phyloP scores from a whole-genome alignment of 2,797 vertebrate species.

The Darevskia mixta region DNA sequence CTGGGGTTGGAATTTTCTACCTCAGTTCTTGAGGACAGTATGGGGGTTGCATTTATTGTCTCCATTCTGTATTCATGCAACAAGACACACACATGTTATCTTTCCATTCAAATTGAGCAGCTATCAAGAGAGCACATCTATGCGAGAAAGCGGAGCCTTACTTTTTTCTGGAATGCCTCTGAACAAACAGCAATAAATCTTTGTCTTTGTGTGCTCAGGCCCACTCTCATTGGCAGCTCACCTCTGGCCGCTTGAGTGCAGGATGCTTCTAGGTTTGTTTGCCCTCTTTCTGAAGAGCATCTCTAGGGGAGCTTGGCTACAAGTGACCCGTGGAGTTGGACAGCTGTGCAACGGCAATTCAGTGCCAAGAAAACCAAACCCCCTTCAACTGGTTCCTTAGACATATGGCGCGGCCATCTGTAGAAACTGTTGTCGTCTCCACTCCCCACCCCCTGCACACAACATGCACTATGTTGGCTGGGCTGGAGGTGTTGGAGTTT shows the following conservation, averaged over 20 bases:
- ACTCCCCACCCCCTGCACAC: too few relatives aligned
- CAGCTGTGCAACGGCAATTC: slow-evolving; percentile 29
- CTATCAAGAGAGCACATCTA: slow-evolving; percentile 34
- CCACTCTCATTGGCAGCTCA: slow-evolving; percentile 23
- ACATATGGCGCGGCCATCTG: neutral
- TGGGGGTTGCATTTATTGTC: neutral
- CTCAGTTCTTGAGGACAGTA: neutral
- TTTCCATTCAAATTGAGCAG: slow-evolving; percentile 36
- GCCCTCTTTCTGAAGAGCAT: slow-evolving; percentile 34
- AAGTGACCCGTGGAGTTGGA: slow-evolving; percentile 30
- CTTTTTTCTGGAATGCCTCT: slow-evolving; percentile 37
- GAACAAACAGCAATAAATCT: slow-evolving; percentile 41
- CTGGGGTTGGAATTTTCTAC: neutral
- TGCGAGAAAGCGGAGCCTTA: neutral
- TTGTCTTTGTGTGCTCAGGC: slow-evolving; percentile 34
- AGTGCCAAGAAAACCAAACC: slow-evolving; percentile 40
- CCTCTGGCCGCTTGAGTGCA: slow-evolving; percentile 38
- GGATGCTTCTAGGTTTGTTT: slow-evolving; percentile 30
- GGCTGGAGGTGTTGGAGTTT: neutral
- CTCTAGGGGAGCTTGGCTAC: slow-evolving; percentile 25
- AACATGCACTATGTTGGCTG: neutral
- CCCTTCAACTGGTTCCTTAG: slow-evolving; percentile 37
- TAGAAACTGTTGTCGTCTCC: slow-evolving; percentile 10
- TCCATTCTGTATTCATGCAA: neutral
- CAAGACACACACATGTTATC: neutral